A percentile compares a stretch with the other conserved stretches of the same genome.
Conservation (phyloP, 2,113 vertebrate species). For the Myrmecophaga tridactyla region DNA sequence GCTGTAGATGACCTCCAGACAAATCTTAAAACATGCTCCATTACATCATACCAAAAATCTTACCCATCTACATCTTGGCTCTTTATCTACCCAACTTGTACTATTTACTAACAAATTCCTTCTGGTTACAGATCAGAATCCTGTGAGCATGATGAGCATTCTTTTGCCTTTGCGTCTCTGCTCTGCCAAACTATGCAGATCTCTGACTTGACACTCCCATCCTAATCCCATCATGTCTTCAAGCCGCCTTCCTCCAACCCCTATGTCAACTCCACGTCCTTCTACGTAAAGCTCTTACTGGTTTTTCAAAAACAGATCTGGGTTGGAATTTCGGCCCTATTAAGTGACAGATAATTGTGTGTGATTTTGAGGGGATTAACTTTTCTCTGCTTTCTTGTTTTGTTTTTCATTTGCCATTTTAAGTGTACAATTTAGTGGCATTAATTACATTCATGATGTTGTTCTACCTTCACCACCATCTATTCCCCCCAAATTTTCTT, state of each 20-base stretch:
- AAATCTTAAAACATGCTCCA: not conserved
- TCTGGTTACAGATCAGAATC: not conserved
- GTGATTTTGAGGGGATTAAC: not conserved
- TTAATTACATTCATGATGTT: too few relatives aligned
- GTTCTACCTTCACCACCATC: too few relatives aligned
- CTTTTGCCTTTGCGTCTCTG: not conserved
- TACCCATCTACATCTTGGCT: not conserved
- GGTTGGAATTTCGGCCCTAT: not conserved
- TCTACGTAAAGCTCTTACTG: not conserved
- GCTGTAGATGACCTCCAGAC: not conserved
- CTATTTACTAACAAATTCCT: not conserved
- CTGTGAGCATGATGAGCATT: not conserved
- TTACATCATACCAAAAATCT: not conserved
- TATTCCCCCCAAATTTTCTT: too few relatives aligned
- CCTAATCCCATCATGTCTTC: not conserved
- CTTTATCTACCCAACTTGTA: not conserved
- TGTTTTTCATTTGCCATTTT: too few relatives aligned
- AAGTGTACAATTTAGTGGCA: too few relatives aligned
- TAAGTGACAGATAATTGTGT: too few relatives aligned
- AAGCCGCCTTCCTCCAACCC: not conserved
- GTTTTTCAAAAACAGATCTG: not conserved
- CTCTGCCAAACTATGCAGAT: not conserved
- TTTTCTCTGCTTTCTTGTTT: not conserved
- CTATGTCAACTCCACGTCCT: not conserved
- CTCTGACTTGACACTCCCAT: not conserved